Evolutionary conservation across 1,140 invertebrate species (phyloP), one percentile per base, ranked within the genome.

Genomic region (Cylas formicarius): DNA sequence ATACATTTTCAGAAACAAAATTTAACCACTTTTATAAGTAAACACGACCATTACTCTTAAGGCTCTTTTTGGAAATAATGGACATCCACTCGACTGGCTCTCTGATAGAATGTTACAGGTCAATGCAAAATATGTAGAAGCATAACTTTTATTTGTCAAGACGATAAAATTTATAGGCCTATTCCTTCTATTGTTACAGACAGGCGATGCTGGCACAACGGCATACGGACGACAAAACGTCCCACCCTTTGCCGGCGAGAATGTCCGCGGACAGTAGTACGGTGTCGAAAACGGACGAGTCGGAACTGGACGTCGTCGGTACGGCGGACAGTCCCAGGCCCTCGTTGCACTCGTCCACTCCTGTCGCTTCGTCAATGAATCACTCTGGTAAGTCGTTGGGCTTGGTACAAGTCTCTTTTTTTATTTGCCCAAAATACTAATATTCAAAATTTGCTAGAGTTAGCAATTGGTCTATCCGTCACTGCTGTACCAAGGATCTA

Each of bases 281-380:
- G 22, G 63, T 62, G 13, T 61, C 60, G 65, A 81, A 65, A 81
- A 85, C 54, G 78, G 87, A 91, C 22, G 88, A 93, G 60, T 84
- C 88, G 56, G 78, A 88, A 18, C 70, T 93, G 52, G 88, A 91
- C 63, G 89, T 91, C 2, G 89, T 90, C 0, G 88, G 87, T 0
- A 87, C 87, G 14, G 72, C 72, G 11, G 81, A 85, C 50, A 83
- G 81, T 55, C 83, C 84, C 0, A 74, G 82, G 19, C 76, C 82
- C 8, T 58, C 57, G 13, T 44, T 61, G 23, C 60, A 58, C 38
- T 41, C 57, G 4, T 49, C 58, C n/a, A 60, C 58, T 6, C 56
- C 60, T 10, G 39, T 61, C 9, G 52, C 58, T 1, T 56, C 58
- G 11, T 62, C 60, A 9, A 27, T 61, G 33, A 56, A 57, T 34